Percentiles rank a stretch among this genome's conserved stretches.
phyloP scores from a whole-genome alignment of 2,888 invertebrate species.

The Phalangium opilio region DNA sequence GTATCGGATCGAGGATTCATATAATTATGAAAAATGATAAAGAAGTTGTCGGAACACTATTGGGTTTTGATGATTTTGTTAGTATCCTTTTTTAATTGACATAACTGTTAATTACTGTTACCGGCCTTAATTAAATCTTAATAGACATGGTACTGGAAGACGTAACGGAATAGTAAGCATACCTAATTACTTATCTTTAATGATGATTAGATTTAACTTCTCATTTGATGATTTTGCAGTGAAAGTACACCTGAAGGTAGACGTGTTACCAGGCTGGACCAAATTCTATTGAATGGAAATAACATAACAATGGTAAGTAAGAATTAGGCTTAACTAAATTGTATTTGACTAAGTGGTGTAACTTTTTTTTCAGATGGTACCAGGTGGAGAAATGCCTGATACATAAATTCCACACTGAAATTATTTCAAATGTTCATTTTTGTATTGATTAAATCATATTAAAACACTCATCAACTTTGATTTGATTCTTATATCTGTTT shows the following conservation, averaged over 20 bases:
- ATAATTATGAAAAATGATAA: conserved; percentile 99
- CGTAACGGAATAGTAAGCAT: conserved; percentile 71
- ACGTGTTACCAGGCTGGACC: conserved; percentile 88
- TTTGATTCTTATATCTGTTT: no score
- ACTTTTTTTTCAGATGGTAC: conserved; percentile 41
- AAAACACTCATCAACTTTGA: no score
- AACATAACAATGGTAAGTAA: conserved; percentile 92
- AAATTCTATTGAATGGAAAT: conserved; percentile 95
- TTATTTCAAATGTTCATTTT: no score
- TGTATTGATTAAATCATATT: no score
- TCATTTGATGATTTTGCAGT: conserved; percentile 14
- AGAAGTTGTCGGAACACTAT: conserved; percentile 93
- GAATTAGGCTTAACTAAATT: neutral
- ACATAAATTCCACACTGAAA: conserved; percentile 21
- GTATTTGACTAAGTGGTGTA: no score
- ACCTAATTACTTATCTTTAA: conserved; percentile 9
- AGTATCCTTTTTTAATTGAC: conserved; percentile 35
- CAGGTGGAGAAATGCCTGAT: conserved; percentile 63
- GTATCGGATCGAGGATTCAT: conserved; percentile 96
- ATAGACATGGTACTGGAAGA: conserved; percentile 88
- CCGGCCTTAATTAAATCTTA: neutral
- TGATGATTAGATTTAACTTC: conserved; percentile 25
- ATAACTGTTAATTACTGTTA: conserved; percentile 2
- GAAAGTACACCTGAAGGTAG: conserved; percentile 94
- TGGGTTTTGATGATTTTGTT: conserved; percentile 96